Evolutionary conservation across 1,140 invertebrate genomes (phyloP).

Genomic region (Hyposmocoma kahamanoa): DNA sequence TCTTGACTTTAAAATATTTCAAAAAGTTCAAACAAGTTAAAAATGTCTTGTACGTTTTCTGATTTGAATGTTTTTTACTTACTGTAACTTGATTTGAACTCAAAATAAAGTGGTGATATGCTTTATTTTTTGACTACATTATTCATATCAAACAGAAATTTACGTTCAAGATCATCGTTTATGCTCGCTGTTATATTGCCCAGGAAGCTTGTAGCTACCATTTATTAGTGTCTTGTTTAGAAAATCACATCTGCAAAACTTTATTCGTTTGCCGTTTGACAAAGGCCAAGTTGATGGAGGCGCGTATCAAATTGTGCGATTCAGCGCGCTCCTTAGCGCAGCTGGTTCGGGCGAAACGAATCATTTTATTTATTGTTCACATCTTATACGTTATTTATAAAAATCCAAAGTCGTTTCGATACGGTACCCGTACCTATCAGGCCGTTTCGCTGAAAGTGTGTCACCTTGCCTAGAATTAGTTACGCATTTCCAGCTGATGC

Average conservation of each 20-base stretch:
- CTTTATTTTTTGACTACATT: constrained; percentile 14
- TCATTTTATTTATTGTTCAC: constrained; percentile 60
- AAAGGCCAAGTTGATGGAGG: constrained; percentile 62
- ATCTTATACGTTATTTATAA: constrained; percentile 65
- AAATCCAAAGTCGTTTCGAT: constrained; percentile 50
- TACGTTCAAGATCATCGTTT: constrained; percentile 36
- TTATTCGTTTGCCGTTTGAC: constrained; percentile 65
- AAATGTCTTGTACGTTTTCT: background rate
- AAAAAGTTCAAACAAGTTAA: background rate
- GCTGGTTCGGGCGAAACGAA: constrained; percentile 62
- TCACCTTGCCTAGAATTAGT: constrained; percentile 64
- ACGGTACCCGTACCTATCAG: constrained; percentile 21
- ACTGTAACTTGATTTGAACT: too few relatives aligned
- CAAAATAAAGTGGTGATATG: too few relatives aligned
- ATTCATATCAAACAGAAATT: constrained; percentile 44
- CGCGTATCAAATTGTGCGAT: constrained; percentile 67
- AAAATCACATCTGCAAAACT: constrained; percentile 70
- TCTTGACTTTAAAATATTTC: constrained; percentile 31
- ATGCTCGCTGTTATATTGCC: constrained; percentile 28
- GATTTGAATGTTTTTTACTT: too few relatives aligned
- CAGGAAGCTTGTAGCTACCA: constrained; percentile 33
- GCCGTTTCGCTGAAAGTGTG: constrained; percentile 40
- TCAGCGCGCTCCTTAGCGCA: constrained; percentile 60
- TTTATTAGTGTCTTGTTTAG: constrained; percentile 70
- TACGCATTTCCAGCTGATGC: constrained; percentile 41